Evolutionary conservation across 1,140 invertebrate species (phyloP), one percentile per base, ranked within the genome.

Genomic region (Orchesella cincta): DNA sequence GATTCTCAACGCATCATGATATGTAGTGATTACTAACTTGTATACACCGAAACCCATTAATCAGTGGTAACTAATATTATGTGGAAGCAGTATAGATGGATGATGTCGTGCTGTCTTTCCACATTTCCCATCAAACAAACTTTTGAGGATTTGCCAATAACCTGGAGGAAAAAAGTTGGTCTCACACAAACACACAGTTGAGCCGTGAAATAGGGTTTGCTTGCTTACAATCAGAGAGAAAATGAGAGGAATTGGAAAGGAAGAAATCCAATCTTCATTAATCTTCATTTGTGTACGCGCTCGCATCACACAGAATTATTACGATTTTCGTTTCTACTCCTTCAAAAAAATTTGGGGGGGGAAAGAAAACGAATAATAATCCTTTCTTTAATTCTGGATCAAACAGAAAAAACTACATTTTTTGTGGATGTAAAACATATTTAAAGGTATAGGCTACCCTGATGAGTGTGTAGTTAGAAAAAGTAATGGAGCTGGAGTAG

Each of bases 221-320:
- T n/a, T 18, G 39, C 18, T 46, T 18, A 46, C 18, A 46, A 46
- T 46, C 39, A n/a, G n/a, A n/a, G n/a, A n/a, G 39, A 46, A 46
- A 46, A 5, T 46, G 5, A 18, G 39, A 46, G 18, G 39, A 46
- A 18, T 46, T 46, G 39, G 39, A 18, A 46, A 18, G 39, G 23
- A 57, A 57, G 12, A 57, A 57, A 57, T 57, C 52, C 52, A 57
- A 57, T 57, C 52, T 57, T 57, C 52, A 57, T 57, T 57, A 57
- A 57, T 57, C 52, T 57, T 57, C 52, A 57, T 57, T 57, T 57
- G 52, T 18, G 52, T 23, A n/a, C 8, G 52, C 23, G 12, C 23
- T 18, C 14, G 23, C 52, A 57, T 57, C 52, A 57, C 52, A 57
- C 52, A 57, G 52, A 57, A 57, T 14, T 57, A 57, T 57, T 57